Conservation (phyloP, 2,888 invertebrate species). For the Drosophila nr. fundita region DNA sequence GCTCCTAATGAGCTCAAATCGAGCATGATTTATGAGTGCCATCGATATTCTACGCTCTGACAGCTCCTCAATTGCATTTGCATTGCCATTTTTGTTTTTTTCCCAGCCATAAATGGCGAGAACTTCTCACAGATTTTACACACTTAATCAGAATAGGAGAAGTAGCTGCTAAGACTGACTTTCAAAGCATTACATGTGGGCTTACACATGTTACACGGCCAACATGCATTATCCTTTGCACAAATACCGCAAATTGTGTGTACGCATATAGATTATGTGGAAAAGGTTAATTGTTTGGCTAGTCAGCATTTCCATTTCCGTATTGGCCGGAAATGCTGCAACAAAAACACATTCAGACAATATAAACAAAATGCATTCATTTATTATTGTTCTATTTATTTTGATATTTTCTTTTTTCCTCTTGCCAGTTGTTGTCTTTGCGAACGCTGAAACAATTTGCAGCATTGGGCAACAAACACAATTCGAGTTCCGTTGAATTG, state of each 20-base stretch:
- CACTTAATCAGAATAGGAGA: slow-evolving; percentile 31
- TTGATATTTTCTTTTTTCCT: slow-evolving; percentile 20
- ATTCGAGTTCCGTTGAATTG: slow-evolving; percentile 63
- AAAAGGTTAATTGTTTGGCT: slow-evolving; percentile 57
- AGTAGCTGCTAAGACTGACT: slow-evolving; percentile 28
- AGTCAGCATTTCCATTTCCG: slow-evolving; percentile 52
- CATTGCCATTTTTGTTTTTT: slow-evolving; percentile 35
- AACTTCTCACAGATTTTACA: slow-evolving; percentile 67
- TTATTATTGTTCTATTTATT: slow-evolving; percentile 50
- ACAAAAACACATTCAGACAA: slow-evolving; percentile 33
- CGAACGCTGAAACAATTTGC: slow-evolving; percentile 52
- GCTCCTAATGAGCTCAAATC: slow-evolving; percentile 72
- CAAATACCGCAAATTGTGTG: slow-evolving; percentile 48
- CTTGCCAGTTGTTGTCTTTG: slow-evolving; percentile 18
- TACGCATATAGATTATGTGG: slow-evolving; percentile 13
- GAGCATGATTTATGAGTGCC: slow-evolving; percentile 75
- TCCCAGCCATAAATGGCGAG: slow-evolving; percentile 54
- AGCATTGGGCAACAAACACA: slow-evolving; percentile 54
- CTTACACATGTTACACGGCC: slow-evolving; percentile 67
- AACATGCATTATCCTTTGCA: slow-evolving; percentile 51
- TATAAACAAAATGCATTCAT: slow-evolving; percentile 49
- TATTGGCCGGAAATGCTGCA: slow-evolving; percentile 56
- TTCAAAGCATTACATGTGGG: slow-evolving; percentile 61
- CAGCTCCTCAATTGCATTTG: slow-evolving; percentile 73
- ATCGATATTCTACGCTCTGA: slow-evolving; percentile 80